Evolutionary conservation across 2,797 vertebrate species (phyloP).

Genomic region (Salmo trutta): DNA sequence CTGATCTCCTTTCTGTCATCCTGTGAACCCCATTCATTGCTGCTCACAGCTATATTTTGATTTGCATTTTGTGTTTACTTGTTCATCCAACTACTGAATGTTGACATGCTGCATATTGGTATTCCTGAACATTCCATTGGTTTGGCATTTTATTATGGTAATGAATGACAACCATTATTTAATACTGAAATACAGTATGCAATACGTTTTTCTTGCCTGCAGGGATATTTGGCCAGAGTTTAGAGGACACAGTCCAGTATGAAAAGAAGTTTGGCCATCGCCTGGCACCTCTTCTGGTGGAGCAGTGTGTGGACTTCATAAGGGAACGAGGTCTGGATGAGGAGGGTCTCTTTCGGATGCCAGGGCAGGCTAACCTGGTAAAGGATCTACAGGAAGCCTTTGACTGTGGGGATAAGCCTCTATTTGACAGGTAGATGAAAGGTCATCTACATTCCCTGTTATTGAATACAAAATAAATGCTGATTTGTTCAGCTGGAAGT

Average conservation of each 20-base stretch:
- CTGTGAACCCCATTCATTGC: too few relatives aligned
- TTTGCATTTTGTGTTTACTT: too few relatives aligned
- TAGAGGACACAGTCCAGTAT: constrained; percentile 90
- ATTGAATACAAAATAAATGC: not conserved
- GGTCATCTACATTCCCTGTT: not conserved
- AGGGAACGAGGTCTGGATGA: constrained; percentile 87
- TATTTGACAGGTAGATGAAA: constrained; percentile 87
- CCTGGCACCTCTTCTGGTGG: constrained; percentile 88
- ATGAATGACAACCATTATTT: not conserved
- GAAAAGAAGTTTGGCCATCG: constrained; percentile 87
- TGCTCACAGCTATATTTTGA: too few relatives aligned
- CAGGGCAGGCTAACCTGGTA: constrained; percentile 93
- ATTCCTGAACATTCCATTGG: not conserved
- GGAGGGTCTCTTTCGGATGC: constrained; percentile 94
- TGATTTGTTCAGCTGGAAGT: not conserved
- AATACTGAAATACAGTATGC: not conserved
- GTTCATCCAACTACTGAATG: not conserved
- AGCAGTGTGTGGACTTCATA: constrained; percentile 97
- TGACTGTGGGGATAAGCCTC: constrained; percentile 94
- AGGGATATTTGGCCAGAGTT: constrained; percentile 93
- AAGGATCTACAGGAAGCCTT: constrained; percentile 94
- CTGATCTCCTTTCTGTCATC: too few relatives aligned
- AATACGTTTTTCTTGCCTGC: constrained; percentile 13
- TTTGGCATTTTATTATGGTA: not conserved
- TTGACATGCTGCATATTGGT: not conserved